Conservation (phyloP, 2,113 vertebrate species). For the Empidonax alnorum region DNA sequence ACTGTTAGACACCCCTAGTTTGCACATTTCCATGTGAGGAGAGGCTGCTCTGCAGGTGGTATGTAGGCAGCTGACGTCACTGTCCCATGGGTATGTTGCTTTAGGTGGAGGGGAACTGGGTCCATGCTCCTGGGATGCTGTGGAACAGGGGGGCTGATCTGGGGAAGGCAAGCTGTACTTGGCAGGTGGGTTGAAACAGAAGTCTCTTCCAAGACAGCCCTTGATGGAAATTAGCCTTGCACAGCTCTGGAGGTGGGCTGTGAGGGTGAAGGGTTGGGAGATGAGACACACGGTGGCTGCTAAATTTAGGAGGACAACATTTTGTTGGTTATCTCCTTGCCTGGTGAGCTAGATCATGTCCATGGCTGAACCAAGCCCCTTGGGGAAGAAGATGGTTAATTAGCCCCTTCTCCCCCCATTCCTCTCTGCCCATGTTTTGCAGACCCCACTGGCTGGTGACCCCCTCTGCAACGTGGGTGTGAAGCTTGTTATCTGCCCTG, state of each 20-base stretch:
- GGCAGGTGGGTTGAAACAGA: neutral
- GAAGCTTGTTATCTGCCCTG: neutral
- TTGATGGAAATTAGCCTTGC: neutral
- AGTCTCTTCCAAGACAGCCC: neutral
- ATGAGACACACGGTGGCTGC: neutral
- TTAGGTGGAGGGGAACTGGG: neutral
- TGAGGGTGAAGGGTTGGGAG: neutral
- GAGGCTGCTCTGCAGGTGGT: neutral
- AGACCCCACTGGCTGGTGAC: neutral
- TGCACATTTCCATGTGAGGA: accelerated
- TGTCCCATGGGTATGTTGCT: neutral
- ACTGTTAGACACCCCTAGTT: neutral
- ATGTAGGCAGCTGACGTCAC: neutral
- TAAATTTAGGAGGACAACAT: neutral
- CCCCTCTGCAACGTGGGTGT: neutral
- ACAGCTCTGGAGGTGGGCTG: neutral
- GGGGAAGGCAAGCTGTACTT: neutral
- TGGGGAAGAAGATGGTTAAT: neutral
- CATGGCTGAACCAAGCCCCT: neutral
- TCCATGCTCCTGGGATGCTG: neutral
- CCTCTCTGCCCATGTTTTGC: neutral
- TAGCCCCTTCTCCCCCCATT: neutral
- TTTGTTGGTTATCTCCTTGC: neutral
- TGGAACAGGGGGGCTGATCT: neutral
- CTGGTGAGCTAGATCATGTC: neutral